These are phyloP conservation scores for Tapirus indicus DNA, from an alignment of 2,797 vertebrate genomes.

Conservation along the genomic window DNA sequence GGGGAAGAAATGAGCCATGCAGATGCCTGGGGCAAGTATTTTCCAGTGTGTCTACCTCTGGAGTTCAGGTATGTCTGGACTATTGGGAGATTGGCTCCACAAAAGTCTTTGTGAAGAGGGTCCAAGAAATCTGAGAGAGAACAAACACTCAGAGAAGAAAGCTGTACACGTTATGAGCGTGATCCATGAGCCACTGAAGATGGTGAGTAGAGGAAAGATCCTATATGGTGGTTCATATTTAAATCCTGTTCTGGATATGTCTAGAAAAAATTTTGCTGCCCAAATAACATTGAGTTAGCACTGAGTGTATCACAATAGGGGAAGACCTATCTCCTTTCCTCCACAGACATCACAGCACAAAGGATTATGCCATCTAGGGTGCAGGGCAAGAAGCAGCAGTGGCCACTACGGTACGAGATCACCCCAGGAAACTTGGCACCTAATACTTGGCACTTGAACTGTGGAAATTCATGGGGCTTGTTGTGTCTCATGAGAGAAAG, in stretches of 20 bases:
- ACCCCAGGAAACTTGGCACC: fast-evolving
- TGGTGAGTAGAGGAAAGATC: background rate
- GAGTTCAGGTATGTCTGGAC: background rate
- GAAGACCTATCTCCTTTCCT: background rate
- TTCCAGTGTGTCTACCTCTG: background rate
- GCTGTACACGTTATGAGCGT: background rate
- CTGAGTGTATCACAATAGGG: background rate
- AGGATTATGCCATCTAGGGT: background rate
- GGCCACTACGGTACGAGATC: background rate
- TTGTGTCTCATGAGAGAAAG: background rate
- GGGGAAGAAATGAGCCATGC: background rate
- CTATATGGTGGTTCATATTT: background rate
- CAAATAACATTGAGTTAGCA: background rate
- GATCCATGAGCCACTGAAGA: background rate
- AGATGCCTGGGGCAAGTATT: background rate
- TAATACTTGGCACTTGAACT: background rate
- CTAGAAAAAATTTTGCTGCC: background rate
- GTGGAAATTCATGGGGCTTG: background rate
- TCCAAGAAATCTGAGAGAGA: background rate
- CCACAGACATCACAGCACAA: background rate
- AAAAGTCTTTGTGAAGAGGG: background rate
- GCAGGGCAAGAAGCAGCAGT: background rate
- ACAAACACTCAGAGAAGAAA: background rate
- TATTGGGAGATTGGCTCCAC: background rate
- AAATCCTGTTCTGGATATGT: background rate